Conservation (phyloP, 1,140 invertebrate genomes). For the Lasaia peninsularis region DNA sequence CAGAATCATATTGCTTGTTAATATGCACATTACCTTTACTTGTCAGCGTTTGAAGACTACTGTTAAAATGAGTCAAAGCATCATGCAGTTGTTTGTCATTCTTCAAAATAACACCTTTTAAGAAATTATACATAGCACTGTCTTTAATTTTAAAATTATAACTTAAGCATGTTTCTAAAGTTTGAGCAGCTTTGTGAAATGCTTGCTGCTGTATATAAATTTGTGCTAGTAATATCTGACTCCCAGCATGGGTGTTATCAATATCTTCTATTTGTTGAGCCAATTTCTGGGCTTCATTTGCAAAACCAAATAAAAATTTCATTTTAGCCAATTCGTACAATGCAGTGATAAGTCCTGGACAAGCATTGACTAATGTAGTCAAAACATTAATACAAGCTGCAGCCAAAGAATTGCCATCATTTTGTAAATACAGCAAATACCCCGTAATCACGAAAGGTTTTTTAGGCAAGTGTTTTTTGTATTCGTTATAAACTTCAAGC, state of each 20-base stretch:
- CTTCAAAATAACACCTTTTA: conserved; percentile 90
- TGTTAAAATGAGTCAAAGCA: conserved; percentile 85
- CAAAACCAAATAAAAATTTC: conserved; percentile 88
- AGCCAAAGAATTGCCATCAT: conserved; percentile 60
- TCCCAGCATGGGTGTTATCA: conserved; percentile 88
- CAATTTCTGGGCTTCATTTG: conserved; percentile 80
- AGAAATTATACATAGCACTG: conserved; percentile 92
- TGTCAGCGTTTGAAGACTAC: conserved; percentile 53
- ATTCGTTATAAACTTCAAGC: conserved; percentile 87
- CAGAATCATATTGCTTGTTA: conserved; percentile 49
- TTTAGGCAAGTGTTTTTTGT: conserved; percentile 85
- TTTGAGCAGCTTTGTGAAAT: conserved; percentile 88
- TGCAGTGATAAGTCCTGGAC: conserved; percentile 88
- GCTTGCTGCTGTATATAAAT: conserved; percentile 86
- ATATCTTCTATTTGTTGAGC: conserved; percentile 87
- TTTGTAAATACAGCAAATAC: conserved; percentile 62
- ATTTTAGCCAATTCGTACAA: conserved; percentile 88
- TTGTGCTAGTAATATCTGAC: conserved; percentile 92
- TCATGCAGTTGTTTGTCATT: conserved; percentile 85
- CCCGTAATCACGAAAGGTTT: conserved; percentile 74
- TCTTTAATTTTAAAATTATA: conserved; percentile 95
- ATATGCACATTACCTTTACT: conserved; percentile 40
- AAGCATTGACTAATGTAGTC: conserved; percentile 85
- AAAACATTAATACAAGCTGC: conserved; percentile 81
- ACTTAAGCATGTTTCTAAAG: conserved; percentile 91